phyloP scores from a whole-genome alignment of 2,888 invertebrate species.

The Apomyelois bistriatella region DNA sequence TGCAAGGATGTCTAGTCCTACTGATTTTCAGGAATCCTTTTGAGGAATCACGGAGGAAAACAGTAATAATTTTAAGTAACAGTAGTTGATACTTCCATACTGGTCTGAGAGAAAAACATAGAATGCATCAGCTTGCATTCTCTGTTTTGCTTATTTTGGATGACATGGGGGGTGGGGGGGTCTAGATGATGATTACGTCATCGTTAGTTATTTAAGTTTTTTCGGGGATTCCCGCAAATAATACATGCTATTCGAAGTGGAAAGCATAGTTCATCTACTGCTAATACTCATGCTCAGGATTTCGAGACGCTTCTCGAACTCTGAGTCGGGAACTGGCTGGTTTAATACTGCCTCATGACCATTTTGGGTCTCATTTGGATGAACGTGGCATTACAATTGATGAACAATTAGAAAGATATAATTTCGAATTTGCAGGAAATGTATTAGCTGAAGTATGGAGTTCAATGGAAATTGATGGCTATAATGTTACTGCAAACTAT shows the following conservation, averaged over 20 bases:
- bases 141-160: conserved; percentile 23
- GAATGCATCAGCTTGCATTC: too few relatives aligned
- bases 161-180: conserved; percentile 22
- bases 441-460: conserved; percentile 24
- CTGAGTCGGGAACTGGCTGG: conserved; percentile 10
- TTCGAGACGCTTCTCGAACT: conserved; percentile 24
- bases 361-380: conserved; percentile 30
- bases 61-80: too few relatives aligned
- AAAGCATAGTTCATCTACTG: conserved; percentile 30
- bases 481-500: conserved; percentile 19
- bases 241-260: conserved; percentile 28
- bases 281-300: conserved; percentile 29
- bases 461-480: conserved; percentile 27
- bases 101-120: too few relatives aligned
- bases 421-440: conserved; percentile 26
- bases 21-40: too few relatives aligned
- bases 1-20: too few relatives aligned
- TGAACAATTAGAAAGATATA: conserved; percentile 26
- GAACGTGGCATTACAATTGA: conserved; percentile 25
- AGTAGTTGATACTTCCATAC: too few relatives aligned
- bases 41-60: too few relatives aligned
- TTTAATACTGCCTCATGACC: conserved; percentile 20
- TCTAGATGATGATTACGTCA: conserved; percentile 28
- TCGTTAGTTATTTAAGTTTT: background rate
- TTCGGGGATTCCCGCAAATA: background rate